These are phyloP conservation scores for Copidosoma aretas DNA, from an alignment of 2,888 invertebrate genomes.

Conservation along the genomic window DNA sequence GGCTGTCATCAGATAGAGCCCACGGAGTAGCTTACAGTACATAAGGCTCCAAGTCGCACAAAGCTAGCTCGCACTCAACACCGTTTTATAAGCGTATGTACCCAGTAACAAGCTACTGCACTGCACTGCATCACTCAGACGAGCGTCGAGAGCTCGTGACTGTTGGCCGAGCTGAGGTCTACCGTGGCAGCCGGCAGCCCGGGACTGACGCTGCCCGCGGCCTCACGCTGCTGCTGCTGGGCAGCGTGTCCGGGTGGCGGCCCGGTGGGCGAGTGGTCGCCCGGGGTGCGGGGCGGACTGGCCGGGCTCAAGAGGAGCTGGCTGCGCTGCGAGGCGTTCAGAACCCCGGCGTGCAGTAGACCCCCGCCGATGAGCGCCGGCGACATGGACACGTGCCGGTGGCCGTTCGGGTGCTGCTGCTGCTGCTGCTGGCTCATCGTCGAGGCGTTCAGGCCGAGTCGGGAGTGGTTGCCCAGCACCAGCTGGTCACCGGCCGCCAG, in stretches of 20 bases:
- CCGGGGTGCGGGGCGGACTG: constrained; percentile 58
- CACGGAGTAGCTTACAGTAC: too few relatives aligned
- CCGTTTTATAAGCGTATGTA: not conserved
- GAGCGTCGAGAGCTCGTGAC: constrained; percentile 75
- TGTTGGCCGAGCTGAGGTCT: constrained; percentile 72
- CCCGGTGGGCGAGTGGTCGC: constrained; percentile 57
- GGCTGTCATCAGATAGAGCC: too few relatives aligned
- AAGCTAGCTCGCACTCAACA: not conserved
- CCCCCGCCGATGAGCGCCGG: constrained; percentile 41
- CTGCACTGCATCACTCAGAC: constrained; percentile 60
- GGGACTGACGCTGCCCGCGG: constrained; percentile 71
- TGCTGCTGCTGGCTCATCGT: constrained; percentile 32
- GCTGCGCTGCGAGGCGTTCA: constrained; percentile 25
- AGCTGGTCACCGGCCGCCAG: constrained; percentile 42
- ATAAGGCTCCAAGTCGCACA: not conserved
- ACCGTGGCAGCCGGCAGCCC: constrained; percentile 69
- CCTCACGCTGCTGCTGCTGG: constrained; percentile 57
- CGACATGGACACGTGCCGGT: constrained; percentile 50
- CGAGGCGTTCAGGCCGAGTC: not conserved
- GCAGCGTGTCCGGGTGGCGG: constrained; percentile 52
- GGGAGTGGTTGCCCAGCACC: not conserved
- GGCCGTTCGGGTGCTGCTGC: constrained; percentile 39
- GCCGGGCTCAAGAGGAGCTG: constrained; percentile 33
- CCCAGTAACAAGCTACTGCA: not conserved
- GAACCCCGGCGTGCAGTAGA: not conserved